Evolutionary conservation across 2,113 vertebrate genomes (phyloP).

Genomic region (Anguilla rostrata): DNA sequence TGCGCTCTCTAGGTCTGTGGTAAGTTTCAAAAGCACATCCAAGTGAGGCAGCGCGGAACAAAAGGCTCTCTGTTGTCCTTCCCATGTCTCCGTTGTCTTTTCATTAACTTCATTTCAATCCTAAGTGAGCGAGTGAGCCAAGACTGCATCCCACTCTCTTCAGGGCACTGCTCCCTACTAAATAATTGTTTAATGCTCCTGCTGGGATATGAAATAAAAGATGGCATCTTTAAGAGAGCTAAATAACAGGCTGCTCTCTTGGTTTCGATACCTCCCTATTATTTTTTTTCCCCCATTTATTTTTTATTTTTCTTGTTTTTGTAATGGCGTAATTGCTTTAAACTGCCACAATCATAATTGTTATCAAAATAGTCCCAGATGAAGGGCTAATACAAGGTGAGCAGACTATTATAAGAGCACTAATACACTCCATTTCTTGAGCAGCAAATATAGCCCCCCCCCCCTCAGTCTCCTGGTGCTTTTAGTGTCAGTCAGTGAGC

Average conservation of each 20-base stretch:
- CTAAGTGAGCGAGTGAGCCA: constrained; percentile 42
- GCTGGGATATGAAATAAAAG: constrained; percentile 71
- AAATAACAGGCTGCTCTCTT: constrained; percentile 45
- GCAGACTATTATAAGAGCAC: constrained; percentile 85
- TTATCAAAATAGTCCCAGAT: constrained; percentile 89
- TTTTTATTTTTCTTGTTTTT: constrained; percentile 64
- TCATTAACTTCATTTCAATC: constrained; percentile 68
- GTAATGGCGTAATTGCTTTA: constrained; percentile 85
- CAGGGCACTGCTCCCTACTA: constrained; percentile 77
- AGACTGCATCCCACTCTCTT: constrained; percentile 65
- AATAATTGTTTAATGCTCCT: constrained; percentile 88
- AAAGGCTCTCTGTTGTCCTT: constrained; percentile 67
- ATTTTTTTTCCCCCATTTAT: constrained; percentile 9
- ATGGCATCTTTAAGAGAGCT: constrained; percentile 81
- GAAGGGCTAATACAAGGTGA: constrained; percentile 93
- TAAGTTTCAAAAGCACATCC: constrained; percentile 66
- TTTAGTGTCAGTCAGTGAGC: constrained; percentile 99
- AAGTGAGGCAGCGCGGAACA: constrained; percentile 62
- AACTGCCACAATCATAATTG: constrained; percentile 83
- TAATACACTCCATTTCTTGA: constrained; percentile 83
- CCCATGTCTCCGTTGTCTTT: constrained; percentile 66
- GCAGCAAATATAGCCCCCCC: constrained; percentile 80
- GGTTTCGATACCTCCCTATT: constrained; percentile 60
- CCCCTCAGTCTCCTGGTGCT: constrained; percentile 87
- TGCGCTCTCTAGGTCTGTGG: constrained; percentile 61